Evolutionary conservation across 2,113 vertebrate genomes (phyloP).

Genomic region (Phoenicopterus ruber): DNA sequence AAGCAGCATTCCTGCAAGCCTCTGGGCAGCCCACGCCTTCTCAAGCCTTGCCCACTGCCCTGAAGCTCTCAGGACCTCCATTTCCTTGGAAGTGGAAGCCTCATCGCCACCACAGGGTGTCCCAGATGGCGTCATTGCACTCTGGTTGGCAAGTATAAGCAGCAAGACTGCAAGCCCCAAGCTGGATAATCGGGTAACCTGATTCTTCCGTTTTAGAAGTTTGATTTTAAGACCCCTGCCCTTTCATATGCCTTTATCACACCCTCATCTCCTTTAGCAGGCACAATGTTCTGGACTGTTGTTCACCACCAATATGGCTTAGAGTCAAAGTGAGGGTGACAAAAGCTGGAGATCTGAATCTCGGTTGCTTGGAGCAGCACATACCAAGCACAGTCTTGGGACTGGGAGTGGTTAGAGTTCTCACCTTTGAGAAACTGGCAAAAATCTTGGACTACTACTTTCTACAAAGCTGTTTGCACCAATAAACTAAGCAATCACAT

Average conservation of each 20-base stretch:
- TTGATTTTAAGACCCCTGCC: not conserved
- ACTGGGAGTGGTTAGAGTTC: not conserved
- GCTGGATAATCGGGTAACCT: not conserved
- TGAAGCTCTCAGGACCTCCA: not conserved
- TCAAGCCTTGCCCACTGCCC: not conserved
- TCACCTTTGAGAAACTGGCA: not conserved
- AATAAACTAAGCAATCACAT: not conserved
- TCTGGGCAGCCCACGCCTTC: not conserved
- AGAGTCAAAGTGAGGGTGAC: not conserved
- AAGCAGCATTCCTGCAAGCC: not conserved
- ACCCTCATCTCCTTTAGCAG: not conserved
- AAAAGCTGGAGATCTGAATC: not conserved
- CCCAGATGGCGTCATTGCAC: fast-evolving
- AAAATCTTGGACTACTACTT: not conserved
- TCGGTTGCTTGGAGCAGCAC: not conserved
- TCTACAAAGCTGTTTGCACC: not conserved
- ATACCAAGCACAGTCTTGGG: not conserved
- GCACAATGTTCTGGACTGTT: not conserved
- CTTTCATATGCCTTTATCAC: not conserved
- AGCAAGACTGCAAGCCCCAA: not conserved
- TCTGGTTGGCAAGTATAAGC: not conserved
- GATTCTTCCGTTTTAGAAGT: not conserved
- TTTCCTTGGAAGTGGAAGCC: not conserved
- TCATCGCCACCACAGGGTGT: not conserved
- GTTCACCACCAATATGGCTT: not conserved